Evolutionary conservation across 2,888 invertebrate species (phyloP).

Genomic region (Drosophila setosimentum): DNA sequence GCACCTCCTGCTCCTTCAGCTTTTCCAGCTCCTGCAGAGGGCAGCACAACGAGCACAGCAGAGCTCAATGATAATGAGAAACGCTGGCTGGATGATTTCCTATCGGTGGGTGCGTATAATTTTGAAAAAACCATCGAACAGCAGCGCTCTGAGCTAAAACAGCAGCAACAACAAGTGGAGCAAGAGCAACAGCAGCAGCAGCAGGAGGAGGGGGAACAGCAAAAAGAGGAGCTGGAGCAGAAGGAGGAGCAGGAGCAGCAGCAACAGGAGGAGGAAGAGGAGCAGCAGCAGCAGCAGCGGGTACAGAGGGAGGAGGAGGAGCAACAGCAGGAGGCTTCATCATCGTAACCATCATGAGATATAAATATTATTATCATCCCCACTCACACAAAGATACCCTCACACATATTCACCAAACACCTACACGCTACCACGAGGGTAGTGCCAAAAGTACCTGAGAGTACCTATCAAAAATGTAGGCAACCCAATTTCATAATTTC

Average conservation of each 20-base stretch:
- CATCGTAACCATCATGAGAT: slow-evolving; percentile 55
- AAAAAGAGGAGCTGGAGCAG: slow-evolving; percentile 7
- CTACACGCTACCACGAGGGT: slow-evolving; percentile 2
- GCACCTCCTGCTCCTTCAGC: background rate
- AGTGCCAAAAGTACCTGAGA: slow-evolving; percentile 1
- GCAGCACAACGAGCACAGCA: slow-evolving; percentile 51
- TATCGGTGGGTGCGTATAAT: slow-evolving; percentile 83
- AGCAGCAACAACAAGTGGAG: slow-evolving; percentile 31
- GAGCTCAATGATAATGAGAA: slow-evolving; percentile 81
- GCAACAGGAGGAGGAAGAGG: slow-evolving; percentile 18
- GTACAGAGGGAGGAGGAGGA: background rate
- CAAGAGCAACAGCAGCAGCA: slow-evolving; percentile 16
- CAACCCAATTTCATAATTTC: background rate
- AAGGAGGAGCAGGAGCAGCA: slow-evolving; percentile 9
- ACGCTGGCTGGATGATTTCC: slow-evolving; percentile 83
- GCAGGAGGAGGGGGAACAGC: slow-evolving; percentile 14
- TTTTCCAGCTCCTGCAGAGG: background rate
- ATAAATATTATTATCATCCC: slow-evolving; percentile 56
- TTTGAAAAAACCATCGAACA: slow-evolving; percentile 74
- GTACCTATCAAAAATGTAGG: background rate
- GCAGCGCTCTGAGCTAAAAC: slow-evolving; percentile 47
- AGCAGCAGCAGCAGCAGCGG: slow-evolving; percentile 11
- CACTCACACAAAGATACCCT: slow-evolving; percentile 19
- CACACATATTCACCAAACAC: background rate
- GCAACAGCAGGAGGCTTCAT: slow-evolving; percentile 35